phyloP scores from a whole-genome alignment of 2,797 vertebrate genomes.

The Acanthopagrus latus region DNA sequence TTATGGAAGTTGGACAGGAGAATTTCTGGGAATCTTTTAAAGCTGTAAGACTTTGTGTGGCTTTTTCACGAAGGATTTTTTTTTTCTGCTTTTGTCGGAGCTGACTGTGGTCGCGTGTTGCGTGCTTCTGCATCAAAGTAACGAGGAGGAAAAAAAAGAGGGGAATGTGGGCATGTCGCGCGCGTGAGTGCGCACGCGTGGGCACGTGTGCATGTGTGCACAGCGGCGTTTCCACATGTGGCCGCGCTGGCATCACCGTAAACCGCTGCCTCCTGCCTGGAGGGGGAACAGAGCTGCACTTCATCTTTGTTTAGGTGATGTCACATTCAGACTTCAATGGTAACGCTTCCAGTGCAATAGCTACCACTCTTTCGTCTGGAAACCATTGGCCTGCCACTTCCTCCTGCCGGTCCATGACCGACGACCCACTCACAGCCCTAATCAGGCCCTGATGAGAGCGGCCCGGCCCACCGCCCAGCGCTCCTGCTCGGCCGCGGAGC shows the following conservation, averaged over 20 bases:
- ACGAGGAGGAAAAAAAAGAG: neutral
- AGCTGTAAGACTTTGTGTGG: slow-evolving; percentile 4
- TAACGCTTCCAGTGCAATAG: slow-evolving; percentile 36
- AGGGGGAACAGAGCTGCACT: slow-evolving; percentile 45
- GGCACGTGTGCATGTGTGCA: slow-evolving; percentile 26
- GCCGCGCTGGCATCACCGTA: slow-evolving; percentile 46
- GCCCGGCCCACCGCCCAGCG: slow-evolving; percentile 26
- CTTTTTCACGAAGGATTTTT: slow-evolving; percentile 37
- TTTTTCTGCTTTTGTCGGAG: slow-evolving; percentile 48
- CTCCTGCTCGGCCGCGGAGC: slow-evolving; percentile 23
- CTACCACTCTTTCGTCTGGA: slow-evolving; percentile 64
- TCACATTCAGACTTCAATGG: slow-evolving; percentile 61
- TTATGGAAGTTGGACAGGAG: slow-evolving; percentile 37
- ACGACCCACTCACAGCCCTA: slow-evolving; percentile 58
- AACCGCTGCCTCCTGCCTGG: slow-evolving; percentile 44
- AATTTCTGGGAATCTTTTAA: slow-evolving; percentile 51
- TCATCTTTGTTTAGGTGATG: slow-evolving; percentile 71
- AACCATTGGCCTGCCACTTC: slow-evolving; percentile 68
- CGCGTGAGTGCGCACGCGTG: slow-evolving; percentile 18
- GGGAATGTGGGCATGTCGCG: slow-evolving; percentile 15
- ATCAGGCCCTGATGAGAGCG: slow-evolving; percentile 59
- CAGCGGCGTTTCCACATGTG: slow-evolving; percentile 56
- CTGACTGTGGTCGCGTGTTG: slow-evolving; percentile 42
- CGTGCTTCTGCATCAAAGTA: slow-evolving; percentile 49
- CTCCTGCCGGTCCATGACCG: slow-evolving; percentile 55